Evolutionary conservation across 1,140 invertebrate genomes (phyloP).

Genomic region (Harpegnathos saltator): DNA sequence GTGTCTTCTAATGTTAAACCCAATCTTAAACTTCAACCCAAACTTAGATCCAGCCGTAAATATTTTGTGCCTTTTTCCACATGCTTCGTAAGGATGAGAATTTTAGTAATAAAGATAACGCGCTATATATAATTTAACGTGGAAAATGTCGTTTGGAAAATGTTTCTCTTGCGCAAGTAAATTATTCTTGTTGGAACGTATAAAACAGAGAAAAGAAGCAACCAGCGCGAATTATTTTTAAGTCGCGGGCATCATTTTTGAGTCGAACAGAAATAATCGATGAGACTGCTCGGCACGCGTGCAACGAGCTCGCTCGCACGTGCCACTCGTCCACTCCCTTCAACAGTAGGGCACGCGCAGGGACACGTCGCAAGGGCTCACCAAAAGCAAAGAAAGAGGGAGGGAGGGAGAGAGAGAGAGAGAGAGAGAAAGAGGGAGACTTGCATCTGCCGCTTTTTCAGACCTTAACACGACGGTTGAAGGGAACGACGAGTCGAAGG

Average conservation of each 20-base stretch:
- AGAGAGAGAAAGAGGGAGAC: neutral
- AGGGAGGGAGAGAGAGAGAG: neutral
- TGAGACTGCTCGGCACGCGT: neutral
- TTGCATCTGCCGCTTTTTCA: conserved; percentile 41
- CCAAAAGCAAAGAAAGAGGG: too few relatives aligned
- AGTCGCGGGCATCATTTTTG: neutral
- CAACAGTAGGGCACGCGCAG: conserved; percentile 33
- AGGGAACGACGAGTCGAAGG: conserved; percentile 38
- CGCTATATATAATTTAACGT: neutral
- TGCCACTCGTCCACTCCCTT: conserved; percentile 23
- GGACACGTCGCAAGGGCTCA: conserved; percentile 30
- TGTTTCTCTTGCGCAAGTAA: neutral
- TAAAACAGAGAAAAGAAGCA: neutral
- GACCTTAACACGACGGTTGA: conserved; percentile 34
- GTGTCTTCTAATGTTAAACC: too few relatives aligned
- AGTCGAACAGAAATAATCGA: conserved; percentile 25
- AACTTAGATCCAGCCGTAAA: neutral
- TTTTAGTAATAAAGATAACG: conserved; percentile 11
- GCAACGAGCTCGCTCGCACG: conserved; percentile 32
- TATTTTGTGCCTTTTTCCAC: neutral
- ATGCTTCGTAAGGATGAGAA: neutral
- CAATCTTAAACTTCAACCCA: too few relatives aligned
- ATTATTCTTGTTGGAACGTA: conserved; percentile 4
- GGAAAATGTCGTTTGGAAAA: neutral
- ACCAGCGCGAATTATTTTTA: neutral